Evolutionary conservation across 2,113 vertebrate species (phyloP), one percentile per base, ranked within the genome.

Genomic region (Clarias batrachus): DNA sequence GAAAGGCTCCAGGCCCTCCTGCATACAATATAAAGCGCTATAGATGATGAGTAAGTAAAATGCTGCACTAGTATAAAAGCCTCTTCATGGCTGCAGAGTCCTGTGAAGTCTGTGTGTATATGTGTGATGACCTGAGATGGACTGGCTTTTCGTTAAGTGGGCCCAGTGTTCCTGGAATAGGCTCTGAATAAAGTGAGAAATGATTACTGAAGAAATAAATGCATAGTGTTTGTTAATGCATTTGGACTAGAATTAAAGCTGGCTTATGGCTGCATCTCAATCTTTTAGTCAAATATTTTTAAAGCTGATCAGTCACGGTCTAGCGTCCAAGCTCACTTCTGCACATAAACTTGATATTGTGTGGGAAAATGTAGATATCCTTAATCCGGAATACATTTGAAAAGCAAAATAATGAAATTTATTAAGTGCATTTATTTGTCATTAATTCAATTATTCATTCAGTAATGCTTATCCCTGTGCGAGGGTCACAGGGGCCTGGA

Each of bases 341-440:
- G 27, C 56, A 56, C 27, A 71, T 84, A 80, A 56, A 74, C 65
- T 57, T 85, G 78, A 87, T 65, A 77, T 85, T 85, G 82, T 37
- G 30, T 1, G 84, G 16, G 74, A 70, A 73, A 87, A 27, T 11
- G 4, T 56, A 63, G 54, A 68, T 57, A 30, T 7, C 16, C 19
- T 81, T 83, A 52, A 86, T 79, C 86, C 74, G 59, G 71, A 81
- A 87, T 83, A 87, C 83, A 77, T 57, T 68, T 60, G 65, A 12
- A 56, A 56, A 78, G 19, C 25, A 25, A 71, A 74, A 70, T 25
- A 27, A 86, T 86, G 63, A 71, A 83, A 85, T 86, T 88, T 60
- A n/a, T n/a, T n/a, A n/a, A n/a, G 1, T 33, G 33, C 33, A 33
- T 33, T 33, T 33, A 33, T 33, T 33, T 33, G 33, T 33, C 1